These are phyloP conservation scores for Mastomys coucha DNA, from an alignment of 2,113 vertebrate species.

Conservation along the genomic window DNA sequence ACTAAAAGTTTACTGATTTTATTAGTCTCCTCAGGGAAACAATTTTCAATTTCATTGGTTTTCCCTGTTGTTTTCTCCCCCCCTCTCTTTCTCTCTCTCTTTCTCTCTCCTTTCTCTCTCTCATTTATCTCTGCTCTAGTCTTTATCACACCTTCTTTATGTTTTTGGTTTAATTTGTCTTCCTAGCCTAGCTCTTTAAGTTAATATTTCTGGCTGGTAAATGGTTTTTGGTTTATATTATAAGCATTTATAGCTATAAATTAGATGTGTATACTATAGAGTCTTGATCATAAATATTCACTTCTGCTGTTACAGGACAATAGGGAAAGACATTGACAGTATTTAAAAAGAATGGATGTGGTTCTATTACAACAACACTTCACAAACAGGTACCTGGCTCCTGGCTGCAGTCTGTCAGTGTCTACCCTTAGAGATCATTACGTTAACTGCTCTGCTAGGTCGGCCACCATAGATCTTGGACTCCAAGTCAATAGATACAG, in stretches of 20 bases:
- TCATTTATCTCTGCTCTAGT: neutral
- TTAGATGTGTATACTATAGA: neutral
- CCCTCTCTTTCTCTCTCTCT: neutral
- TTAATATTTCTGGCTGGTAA: neutral
- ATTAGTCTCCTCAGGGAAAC: neutral
- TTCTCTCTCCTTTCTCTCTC: neutral
- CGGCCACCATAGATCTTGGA: neutral
- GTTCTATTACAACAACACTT: neutral
- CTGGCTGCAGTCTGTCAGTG: neutral
- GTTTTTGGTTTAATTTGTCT: neutral
- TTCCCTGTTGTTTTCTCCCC: neutral
- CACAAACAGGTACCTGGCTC: neutral
- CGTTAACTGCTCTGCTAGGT: neutral
- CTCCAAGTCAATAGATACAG: slow-evolving; percentile 26
- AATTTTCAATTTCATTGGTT: neutral
- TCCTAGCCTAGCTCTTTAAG: neutral
- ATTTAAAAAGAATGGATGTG: neutral
- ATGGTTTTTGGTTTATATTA: neutral
- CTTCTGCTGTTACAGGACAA: neutral
- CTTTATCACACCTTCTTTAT: neutral
- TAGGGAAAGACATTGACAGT: neutral
- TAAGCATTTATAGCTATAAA: neutral
- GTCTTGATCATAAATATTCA: neutral
- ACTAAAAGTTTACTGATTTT: neutral
- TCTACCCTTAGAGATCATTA: neutral